Percentiles rank a stretch among this genome's conserved stretches.
These are phyloP conservation scores for Bostrychus sinensis DNA, from an alignment of 2,113 vertebrate species.

Conservation along the genomic window DNA sequence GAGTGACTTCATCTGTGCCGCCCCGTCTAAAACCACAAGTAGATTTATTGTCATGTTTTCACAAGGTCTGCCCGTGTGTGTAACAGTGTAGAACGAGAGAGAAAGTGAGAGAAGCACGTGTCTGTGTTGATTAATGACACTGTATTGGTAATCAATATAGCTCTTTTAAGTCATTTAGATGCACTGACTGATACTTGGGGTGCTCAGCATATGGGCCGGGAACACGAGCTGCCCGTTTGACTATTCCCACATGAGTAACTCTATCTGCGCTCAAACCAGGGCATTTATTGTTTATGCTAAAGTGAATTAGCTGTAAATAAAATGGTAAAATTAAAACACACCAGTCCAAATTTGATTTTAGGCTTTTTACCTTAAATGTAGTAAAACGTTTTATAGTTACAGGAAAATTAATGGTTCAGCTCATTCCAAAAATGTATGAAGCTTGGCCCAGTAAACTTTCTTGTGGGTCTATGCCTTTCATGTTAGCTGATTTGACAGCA, in stretches of 20 bases:
- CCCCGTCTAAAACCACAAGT: constrained; percentile 8
- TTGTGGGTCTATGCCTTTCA: constrained; percentile 63
- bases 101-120: constrained; percentile 24
- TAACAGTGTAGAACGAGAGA: constrained; percentile 9
- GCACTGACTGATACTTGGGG: constrained; percentile 72
- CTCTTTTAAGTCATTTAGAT: constrained; percentile 71
- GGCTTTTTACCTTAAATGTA: neutral
- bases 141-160: constrained; percentile 76
- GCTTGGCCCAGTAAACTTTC: constrained; percentile 12
- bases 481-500: constrained; percentile 80
- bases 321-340: constrained; percentile 30
- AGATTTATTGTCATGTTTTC: constrained; percentile 48
- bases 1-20: constrained; percentile 50
- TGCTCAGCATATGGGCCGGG: constrained; percentile 64
- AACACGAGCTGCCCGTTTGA: constrained; percentile 59
- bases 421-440: neutral
- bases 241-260: constrained; percentile 70
- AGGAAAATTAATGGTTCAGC: too few species aligned
- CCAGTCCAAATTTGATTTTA: neutral
- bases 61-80: constrained; percentile 6
- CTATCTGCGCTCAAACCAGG: constrained; percentile 51
- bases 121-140: constrained; percentile 69
- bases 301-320: constrained; percentile 66
- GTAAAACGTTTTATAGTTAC: neutral
- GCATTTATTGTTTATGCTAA: constrained; percentile 68